Base-by-base conservation (phyloP, 2,888 invertebrate genomes). In the Blera fallax region DNA sequence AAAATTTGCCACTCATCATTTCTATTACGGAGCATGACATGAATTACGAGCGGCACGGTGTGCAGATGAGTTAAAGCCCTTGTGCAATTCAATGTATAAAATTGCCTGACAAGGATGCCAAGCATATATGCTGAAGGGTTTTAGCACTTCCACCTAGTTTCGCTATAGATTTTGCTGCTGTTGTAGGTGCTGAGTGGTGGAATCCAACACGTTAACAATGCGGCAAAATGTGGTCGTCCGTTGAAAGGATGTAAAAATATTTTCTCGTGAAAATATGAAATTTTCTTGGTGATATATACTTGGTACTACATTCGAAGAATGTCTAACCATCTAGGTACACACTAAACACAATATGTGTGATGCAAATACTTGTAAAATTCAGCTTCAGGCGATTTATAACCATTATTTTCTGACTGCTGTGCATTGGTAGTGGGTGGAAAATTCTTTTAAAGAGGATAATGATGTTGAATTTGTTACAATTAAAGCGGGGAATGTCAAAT, bases 21-120 rank as follows among this genome's bases (percentile, higher is more conserved):
- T 67, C 65, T 65, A 65, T 77, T 72, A 52, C 58, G 8, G 37
- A 60, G 16, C 45, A 78, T 70, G 82, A 70, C 77, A 77, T 77
- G 77, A 43, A 65, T 82, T 82, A 70, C 65, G 69, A 50, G 43
- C 34, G 37, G 58, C 16, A 54, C 21, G 24, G 56, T 64, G 64
- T 52, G 43, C 18, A 65, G 56, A 48, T 56, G 43, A 77, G 70
- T 77, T 72, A 77, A 82, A 72, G 82, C 32, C 14, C 54, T 8
- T 32, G 29, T 56, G 40, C 52, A 40, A 62, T 73, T 73, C 52
- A 73, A 62, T 62, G 54, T 56, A 45, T 37, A 45, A 64, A 64
- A 64, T 54, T 64, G 18, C 21, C 21, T 16, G 64, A 29, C 62
- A 73, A 62, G 52, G 40, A 60, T 58, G 21, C 21, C 14, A 27